Conservation (phyloP, 2,888 invertebrate genomes). For the Eupithecia tripunctaria region DNA sequence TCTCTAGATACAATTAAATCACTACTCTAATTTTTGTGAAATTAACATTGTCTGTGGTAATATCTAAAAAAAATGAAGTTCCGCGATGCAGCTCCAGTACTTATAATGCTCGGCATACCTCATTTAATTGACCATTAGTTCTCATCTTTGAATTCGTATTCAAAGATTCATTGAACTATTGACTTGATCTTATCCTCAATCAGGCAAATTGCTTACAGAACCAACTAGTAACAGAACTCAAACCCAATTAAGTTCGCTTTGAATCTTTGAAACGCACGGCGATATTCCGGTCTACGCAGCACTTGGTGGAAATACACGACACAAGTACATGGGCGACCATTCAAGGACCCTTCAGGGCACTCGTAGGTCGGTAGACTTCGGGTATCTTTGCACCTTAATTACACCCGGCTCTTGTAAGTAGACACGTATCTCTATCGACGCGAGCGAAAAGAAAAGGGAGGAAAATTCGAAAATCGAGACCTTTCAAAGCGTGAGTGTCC, state of each 20-base stretch:
- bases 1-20: too few relatives aligned
- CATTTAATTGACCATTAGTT: slow-evolving; percentile 17
- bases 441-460: slow-evolving; percentile 63
- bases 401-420: slow-evolving; percentile 69
- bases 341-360: slow-evolving; percentile 71
- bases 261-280: slow-evolving; percentile 76
- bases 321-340: slow-evolving; percentile 76
- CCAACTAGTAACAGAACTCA: slow-evolving; percentile 54
- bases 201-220: slow-evolving; percentile 45
- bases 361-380: slow-evolving; percentile 76
- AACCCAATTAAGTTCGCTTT: slow-evolving; percentile 76
- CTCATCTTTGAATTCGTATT: slow-evolving; percentile 14
- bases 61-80: not conserved
- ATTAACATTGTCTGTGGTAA: not conserved
- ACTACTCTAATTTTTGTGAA: not conserved
- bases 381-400: slow-evolving; percentile 84
- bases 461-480: slow-evolving; percentile 64
- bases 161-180: slow-evolving; percentile 27
- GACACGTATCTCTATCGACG: slow-evolving; percentile 73
- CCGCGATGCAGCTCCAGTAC: not conserved
- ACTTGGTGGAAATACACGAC: slow-evolving; percentile 60
- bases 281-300: slow-evolving; percentile 74
- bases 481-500: slow-evolving; percentile 59
- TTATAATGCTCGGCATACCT: not conserved
- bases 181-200: slow-evolving; percentile 26